Evolutionary conservation across 37 sponge, comb jelly and placozoan species (phyloP).

Genomic region (Chondrilla cf. caribensis): DNA sequence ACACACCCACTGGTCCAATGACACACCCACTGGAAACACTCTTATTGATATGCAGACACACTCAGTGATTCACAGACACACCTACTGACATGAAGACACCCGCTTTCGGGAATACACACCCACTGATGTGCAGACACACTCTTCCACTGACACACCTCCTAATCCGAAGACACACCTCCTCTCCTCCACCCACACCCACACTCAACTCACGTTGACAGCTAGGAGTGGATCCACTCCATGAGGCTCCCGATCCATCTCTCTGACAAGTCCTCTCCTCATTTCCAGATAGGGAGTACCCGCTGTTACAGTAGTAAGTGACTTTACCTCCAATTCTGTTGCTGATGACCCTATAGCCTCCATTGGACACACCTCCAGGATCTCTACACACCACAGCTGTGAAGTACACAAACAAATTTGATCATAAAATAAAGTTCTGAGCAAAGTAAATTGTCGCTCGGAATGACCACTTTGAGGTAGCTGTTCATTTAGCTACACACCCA

Average conservation of each 20-base stretch:
- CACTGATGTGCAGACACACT: too few relatives aligned
- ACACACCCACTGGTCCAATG: too few relatives aligned
- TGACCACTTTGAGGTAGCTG: too few relatives aligned
- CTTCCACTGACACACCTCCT: too few relatives aligned
- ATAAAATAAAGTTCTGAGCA: too few relatives aligned
- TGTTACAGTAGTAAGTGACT: constrained; percentile 39
- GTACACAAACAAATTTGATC: too few relatives aligned
- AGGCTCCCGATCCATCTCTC: constrained; percentile 5
- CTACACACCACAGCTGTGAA: background rate
- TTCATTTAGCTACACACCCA: too few relatives aligned
- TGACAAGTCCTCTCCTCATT: constrained; percentile 28
- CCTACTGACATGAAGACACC: background rate
- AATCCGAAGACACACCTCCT: too few relatives aligned
- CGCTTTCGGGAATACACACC: too few relatives aligned
- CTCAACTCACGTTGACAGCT: constrained; percentile 39
- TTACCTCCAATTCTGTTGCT: constrained; percentile 7
- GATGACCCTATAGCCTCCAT: constrained; percentile 32
- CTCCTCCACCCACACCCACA: too few relatives aligned
- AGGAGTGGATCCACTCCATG: constrained; percentile 53
- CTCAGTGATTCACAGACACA: background rate
- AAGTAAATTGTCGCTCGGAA: too few relatives aligned
- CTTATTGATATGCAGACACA: background rate
- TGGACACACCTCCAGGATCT: constrained; percentile 26
- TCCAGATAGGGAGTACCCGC: constrained; percentile 49
- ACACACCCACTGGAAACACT: too few relatives aligned